Evolutionary conservation across 2,113 vertebrate genomes (phyloP), one percentile per base, ranked within the genome.

Genomic region (Epinephelus cyanopodus): DNA sequence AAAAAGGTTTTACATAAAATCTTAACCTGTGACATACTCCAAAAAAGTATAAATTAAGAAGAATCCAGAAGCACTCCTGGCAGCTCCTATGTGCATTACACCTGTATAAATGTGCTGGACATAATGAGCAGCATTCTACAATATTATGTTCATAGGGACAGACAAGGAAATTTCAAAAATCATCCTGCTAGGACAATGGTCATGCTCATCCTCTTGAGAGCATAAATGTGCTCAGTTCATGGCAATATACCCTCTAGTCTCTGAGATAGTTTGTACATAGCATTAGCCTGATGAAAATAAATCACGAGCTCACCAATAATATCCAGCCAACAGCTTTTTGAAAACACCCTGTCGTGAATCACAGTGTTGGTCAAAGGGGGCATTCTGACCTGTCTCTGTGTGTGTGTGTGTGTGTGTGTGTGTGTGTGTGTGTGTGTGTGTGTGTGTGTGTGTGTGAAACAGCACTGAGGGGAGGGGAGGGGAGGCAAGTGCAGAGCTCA

Each of bases 401-500:
- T 47, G n/a, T 57, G 54, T 42, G 39, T 42, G 50, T 39, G 67
- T 87, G 17, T 54, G 76, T 53, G 19, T 62, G 73, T 29, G 29
- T 29, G 29, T 29, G 29, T 29, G 29, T 29, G 29, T 42, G 39
- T 42, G 39, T 42, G 39, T 42, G 39, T 42, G 39, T 42, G 39
- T 42, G 39, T 42, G 42, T 45, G 50, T 39, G 67, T 87, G 17
- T 54, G 76, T 53, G 19, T 57, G 73, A 56, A 63, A 25, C 69
- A 54, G 82, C 78, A 50, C 25, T 52, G 47, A 57, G 23, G 48
- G 57, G 53, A 50, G 23, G 48, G 57, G 53, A 50, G 76, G 56
- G 8, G 39, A 37, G 33, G 33, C 33, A 37, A 58, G 29, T 27
- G 63, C 65, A 27, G 33, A 50, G 83, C 60, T 80, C 53, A 74